Conservation (phyloP, 2,113 vertebrate species). For the Psettodes erumei region DNA sequence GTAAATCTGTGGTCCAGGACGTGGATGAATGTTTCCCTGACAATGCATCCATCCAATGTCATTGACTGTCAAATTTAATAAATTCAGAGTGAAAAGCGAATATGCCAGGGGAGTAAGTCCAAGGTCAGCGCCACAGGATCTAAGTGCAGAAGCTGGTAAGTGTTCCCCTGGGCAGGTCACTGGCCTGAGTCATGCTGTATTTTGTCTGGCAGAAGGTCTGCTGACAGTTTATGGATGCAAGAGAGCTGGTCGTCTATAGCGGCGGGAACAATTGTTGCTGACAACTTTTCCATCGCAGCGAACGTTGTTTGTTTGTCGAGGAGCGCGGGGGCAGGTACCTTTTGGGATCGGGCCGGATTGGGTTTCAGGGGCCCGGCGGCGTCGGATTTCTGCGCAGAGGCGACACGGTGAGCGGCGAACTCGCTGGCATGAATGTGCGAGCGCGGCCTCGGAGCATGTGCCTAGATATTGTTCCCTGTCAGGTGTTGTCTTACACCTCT, state of each 20-base stretch:
- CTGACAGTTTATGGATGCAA: conserved; percentile 46
- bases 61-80: conserved; percentile 66
- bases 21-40: conserved; percentile 16
- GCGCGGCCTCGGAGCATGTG: conserved; percentile 74
- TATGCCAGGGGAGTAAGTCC: conserved; percentile 56
- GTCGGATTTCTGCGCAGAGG: conserved; percentile 69
- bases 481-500: conserved; percentile 85
- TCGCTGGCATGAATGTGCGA: conserved; percentile 73
- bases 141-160: conserved; percentile 68
- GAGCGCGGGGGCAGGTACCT: conserved; percentile 35
- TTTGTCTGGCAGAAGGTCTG: conserved; percentile 50
- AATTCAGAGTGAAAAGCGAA: conserved; percentile 59
- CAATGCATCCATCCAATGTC: conserved; percentile 45
- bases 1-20: not conserved
- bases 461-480: conserved; percentile 84
- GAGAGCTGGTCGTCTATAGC: conserved; percentile 54
- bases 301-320: conserved; percentile 35
- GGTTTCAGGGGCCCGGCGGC: conserved; percentile 73
- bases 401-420: conserved; percentile 64
- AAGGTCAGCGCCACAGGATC: conserved; percentile 70
- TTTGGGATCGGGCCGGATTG: conserved; percentile 65
- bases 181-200: conserved; percentile 57
- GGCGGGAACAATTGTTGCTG: conserved; percentile 49
- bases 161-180: conserved; percentile 65
- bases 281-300: conserved; percentile 50